phyloP scores from a whole-genome alignment of 2,113 vertebrate species.

The Varanus salvator region DNA sequence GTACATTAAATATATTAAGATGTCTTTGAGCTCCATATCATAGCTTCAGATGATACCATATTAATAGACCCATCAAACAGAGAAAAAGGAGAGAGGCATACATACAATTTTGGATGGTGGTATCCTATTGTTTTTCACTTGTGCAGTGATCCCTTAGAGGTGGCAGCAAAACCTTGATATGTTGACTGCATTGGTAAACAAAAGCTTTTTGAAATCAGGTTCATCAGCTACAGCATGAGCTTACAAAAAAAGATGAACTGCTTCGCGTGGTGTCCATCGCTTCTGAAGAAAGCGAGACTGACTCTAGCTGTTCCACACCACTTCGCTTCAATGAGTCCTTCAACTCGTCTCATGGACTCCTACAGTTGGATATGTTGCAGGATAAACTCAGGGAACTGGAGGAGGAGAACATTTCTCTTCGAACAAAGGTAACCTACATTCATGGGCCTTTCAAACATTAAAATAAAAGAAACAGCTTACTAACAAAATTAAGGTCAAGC shows the following conservation, averaged over 20 bases:
- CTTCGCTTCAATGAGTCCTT: constrained; percentile 80
- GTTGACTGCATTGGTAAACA: neutral
- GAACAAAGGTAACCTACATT: constrained; percentile 82
- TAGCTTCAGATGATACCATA: neutral
- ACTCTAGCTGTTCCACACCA: constrained; percentile 91
- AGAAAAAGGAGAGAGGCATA: no score
- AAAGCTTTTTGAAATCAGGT: constrained; percentile 78
- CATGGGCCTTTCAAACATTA: neutral
- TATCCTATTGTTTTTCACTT: neutral
- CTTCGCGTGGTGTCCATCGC: constrained; percentile 92
- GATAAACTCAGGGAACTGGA: constrained; percentile 93
- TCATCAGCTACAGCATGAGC: constrained; percentile 94
- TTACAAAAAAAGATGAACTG: constrained; percentile 94
- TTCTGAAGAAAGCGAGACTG: constrained; percentile 94
- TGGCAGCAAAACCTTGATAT: neutral
- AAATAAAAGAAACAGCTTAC: neutral
- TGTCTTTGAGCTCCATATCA: constrained; percentile 17
- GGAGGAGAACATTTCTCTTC: constrained; percentile 91
- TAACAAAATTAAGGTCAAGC: neutral
- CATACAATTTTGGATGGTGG: neutral
- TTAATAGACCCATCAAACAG: neutral
- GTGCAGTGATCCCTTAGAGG: constrained; percentile 5
- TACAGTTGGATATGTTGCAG: constrained; percentile 91
- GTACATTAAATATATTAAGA: neutral
- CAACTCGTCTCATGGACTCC: constrained; percentile 75